Evolutionary conservation across 2,888 invertebrate species (phyloP), one percentile per base, ranked within the genome.

Genomic region (Napeogenes inachia): DNA sequence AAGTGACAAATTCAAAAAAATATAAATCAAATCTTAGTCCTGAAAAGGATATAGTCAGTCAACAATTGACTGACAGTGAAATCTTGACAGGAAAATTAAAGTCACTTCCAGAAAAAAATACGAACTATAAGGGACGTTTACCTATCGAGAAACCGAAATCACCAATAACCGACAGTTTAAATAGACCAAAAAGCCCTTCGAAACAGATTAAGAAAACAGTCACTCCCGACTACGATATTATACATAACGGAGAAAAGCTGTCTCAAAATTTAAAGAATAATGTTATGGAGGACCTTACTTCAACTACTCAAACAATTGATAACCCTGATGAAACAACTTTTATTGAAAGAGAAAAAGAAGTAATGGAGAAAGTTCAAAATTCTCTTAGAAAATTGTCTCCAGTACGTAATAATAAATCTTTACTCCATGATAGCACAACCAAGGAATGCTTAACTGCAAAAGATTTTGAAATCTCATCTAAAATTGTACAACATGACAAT

Each of bases 381-480:
- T 87, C 87, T 13, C 71, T 86, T 4, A 76, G 85, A 69, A 88
- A 84, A 68, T 69, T 87, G 13, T 90, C 89, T n/a, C 88, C 89
- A 0, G 80, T 82, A 35, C 81, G 85, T 12, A 83, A 75, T 60
- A 75, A 78, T 59, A 80, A 74, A 59, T 81, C 82, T 45, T 81
- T 82, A 0, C 81, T 75, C 63, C 77, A 80, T 30, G 84, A 82
- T 55, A 79, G 68, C 55, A 84, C 78, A 66, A 81, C 81, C 21
- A 70, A 67, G 12, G 85, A 84, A 75, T 75, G 75, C 12, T 81
- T 80, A 10, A 81, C 80, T 60, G 72, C 84, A 57, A 74, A 78
- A 54, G 81, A 84, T 65, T 70, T 85, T 56, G 77, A 84, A 60
- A 78, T 80, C 57, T 30, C 64, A 2, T 69, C 63, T 30, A 71